Evolutionary conservation across 2,888 invertebrate genomes (phyloP).

Genomic region (Napeogenes inachia): DNA sequence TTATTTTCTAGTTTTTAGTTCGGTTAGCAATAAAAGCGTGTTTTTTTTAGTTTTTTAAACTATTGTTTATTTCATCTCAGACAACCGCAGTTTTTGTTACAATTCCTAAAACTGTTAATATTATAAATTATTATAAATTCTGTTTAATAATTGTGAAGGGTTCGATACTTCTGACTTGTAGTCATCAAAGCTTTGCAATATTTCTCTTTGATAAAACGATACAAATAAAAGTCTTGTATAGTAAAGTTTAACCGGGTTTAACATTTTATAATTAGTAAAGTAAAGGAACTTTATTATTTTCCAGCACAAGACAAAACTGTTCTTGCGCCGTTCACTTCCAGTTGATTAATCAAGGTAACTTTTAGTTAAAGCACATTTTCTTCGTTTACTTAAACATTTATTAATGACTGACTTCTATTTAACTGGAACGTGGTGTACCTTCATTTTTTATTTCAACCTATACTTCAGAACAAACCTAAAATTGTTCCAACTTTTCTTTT

Average conservation of each 20-base stretch:
- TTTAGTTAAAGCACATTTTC: constrained; percentile 28
- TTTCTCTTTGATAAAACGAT: too few species aligned
- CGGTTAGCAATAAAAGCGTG: too few species aligned
- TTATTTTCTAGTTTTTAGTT: too few species aligned
- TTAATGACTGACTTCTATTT: constrained; percentile 4
- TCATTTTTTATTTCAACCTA: too few species aligned
- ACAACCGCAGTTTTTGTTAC: constrained; percentile 66
- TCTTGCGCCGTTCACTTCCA: constrained; percentile 21
- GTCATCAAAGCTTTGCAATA: too few species aligned
- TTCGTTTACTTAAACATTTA: constrained; percentile 18
- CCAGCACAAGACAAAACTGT: constrained; percentile 21
- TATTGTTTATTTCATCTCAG: constrained; percentile 67
- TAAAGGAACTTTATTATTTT: constrained; percentile 30
- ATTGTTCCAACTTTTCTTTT: too few species aligned
- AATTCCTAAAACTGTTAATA: background rate
- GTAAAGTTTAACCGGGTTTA: background rate
- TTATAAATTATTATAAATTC: background rate
- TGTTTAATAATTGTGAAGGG: too few species aligned
- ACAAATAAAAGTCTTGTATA: too few species aligned
- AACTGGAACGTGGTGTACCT: too few species aligned
- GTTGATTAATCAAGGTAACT: constrained; percentile 30
- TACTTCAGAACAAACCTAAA: too few species aligned
- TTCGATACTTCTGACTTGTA: too few species aligned
- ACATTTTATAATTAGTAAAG: constrained; percentile 21
- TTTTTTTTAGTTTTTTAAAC: too few species aligned